Percentiles rank a stretch among this genome's conserved stretches.
These are phyloP conservation scores for Achlya flavicornis DNA, from an alignment of 2,888 invertebrate species.

Conservation along the genomic window DNA sequence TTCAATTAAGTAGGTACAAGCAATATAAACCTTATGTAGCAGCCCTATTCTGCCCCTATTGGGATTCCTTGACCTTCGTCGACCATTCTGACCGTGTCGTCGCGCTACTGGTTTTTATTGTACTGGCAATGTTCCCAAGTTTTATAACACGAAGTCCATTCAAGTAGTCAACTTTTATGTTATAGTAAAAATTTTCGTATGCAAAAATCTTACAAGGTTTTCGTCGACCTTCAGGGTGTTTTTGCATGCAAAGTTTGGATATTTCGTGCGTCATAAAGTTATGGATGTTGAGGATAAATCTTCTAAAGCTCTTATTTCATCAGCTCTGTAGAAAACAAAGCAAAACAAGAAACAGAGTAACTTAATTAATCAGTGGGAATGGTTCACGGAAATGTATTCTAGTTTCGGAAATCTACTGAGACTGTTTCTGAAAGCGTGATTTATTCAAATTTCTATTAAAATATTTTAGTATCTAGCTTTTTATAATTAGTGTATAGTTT, in stretches of 20 bases:
- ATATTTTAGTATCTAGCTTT: background rate
- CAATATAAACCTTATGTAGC: slow-evolving; percentile 1
- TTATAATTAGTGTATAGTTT: background rate
- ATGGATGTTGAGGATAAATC: background rate
- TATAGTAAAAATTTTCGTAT: slow-evolving; percentile 30
- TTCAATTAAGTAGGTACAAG: slow-evolving; percentile 3
- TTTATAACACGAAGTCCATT: slow-evolving; percentile 28
- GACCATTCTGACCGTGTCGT: background rate
- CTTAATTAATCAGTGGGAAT: slow-evolving; percentile 4
- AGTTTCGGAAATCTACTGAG: background rate
- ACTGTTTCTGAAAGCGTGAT: background rate
- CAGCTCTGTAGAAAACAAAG: background rate
- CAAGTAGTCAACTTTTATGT: slow-evolving; percentile 39
- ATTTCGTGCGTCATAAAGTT: background rate
- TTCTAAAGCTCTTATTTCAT: slow-evolving; percentile 7
- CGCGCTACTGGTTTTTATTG: slow-evolving; percentile 31
- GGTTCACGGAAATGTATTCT: slow-evolving; percentile 1
- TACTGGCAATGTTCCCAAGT: slow-evolving; percentile 15
- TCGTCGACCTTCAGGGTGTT: slow-evolving; percentile 11
- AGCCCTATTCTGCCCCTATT: background rate
- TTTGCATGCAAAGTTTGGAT: background rate
- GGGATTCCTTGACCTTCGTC: slow-evolving; percentile 31
- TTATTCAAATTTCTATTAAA: background rate
- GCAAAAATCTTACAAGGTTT: slow-evolving; percentile 20
- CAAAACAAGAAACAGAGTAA: slow-evolving; percentile 1